Evolutionary conservation across 2,888 invertebrate genomes (phyloP).

Genomic region (Drosophila demipolita): DNA sequence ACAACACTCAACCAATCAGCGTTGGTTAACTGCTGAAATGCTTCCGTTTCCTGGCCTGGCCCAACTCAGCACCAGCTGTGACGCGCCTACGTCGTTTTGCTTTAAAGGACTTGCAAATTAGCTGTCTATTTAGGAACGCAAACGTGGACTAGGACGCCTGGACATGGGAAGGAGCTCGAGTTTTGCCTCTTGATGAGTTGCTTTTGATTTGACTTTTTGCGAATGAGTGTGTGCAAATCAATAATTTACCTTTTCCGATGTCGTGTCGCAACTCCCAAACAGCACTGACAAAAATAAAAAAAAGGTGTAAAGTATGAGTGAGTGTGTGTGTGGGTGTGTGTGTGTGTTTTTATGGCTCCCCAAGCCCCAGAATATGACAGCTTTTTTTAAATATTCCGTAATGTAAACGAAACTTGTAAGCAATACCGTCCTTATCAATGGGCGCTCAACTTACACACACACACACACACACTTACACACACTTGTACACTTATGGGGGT

Average conservation of each 20-base stretch:
- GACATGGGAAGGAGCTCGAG: conserved; percentile 5
- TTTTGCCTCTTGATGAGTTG: conserved; percentile 47
- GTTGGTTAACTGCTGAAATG: conserved; percentile 79
- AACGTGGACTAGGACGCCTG: conserved; percentile 15
- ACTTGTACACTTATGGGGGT: conserved; percentile 31
- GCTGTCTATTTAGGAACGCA: conserved; percentile 79
- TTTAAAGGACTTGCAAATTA: conserved; percentile 75
- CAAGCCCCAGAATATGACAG: conserved; percentile 49
- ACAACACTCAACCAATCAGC: conserved; percentile 77
- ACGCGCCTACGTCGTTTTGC: conserved; percentile 68
- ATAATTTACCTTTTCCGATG: conserved; percentile 66
- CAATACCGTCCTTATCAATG: conserved; percentile 70
- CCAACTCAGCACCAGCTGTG: conserved; percentile 50
- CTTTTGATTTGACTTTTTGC: conserved; percentile 59
- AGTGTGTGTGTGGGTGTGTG: neutral
- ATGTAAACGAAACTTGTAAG: conserved; percentile 64
- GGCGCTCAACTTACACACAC: conserved; percentile 50
- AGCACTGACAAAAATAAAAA: conserved; percentile 8
- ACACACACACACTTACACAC: conserved; percentile 23
- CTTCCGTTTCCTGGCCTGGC: conserved; percentile 72
- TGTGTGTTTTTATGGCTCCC: neutral
- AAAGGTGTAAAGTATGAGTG: conserved; percentile 42
- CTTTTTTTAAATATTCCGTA: conserved; percentile 70
- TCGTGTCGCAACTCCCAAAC: conserved; percentile 26
- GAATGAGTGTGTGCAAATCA: conserved; percentile 63